Conservation (phyloP, 2,888 invertebrate species). For the Chorisops tibialis region DNA sequence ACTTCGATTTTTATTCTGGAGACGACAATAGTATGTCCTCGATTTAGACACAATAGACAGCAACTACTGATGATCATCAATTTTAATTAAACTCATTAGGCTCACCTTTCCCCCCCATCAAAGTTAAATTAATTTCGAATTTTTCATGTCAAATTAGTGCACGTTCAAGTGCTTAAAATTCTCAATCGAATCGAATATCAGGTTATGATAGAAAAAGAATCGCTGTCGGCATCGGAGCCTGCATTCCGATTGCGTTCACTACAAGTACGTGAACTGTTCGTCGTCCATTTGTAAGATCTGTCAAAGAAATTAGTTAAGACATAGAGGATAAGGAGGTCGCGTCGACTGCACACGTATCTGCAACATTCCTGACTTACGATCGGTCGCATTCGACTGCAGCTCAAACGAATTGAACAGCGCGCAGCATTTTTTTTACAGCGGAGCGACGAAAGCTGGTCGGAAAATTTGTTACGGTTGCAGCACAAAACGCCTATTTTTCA, state of each 20-base stretch:
- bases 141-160: conserved; percentile 1
- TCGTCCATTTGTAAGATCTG: conserved; percentile 12
- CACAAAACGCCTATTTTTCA: conserved; percentile 4
- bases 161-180: too few relatives aligned
- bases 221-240: too few relatives aligned
- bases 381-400: not conserved
- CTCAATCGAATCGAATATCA: too few relatives aligned
- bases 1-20: too few relatives aligned
- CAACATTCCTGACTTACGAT: not conserved
- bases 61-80: too few relatives aligned
- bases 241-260: too few relatives aligned
- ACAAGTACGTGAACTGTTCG: too few relatives aligned
- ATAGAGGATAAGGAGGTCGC: conserved; percentile 7
- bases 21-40: too few relatives aligned
- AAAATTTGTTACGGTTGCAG: conserved; percentile 18
- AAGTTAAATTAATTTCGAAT: not conserved
- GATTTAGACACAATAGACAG: too few relatives aligned
- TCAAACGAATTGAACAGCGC: conserved; percentile 10
- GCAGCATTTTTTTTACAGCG: conserved; percentile 7
- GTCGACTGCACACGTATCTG: not conserved
- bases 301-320: conserved; percentile 20
- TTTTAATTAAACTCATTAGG: too few relatives aligned
- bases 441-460: conserved; percentile 11
- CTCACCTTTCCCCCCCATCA: too few relatives aligned
- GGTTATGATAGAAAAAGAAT: too few relatives aligned